Evolutionary conservation across 2,888 invertebrate species (phyloP), one percentile per base, ranked within the genome.

Genomic region (Napeogenes inachia): DNA sequence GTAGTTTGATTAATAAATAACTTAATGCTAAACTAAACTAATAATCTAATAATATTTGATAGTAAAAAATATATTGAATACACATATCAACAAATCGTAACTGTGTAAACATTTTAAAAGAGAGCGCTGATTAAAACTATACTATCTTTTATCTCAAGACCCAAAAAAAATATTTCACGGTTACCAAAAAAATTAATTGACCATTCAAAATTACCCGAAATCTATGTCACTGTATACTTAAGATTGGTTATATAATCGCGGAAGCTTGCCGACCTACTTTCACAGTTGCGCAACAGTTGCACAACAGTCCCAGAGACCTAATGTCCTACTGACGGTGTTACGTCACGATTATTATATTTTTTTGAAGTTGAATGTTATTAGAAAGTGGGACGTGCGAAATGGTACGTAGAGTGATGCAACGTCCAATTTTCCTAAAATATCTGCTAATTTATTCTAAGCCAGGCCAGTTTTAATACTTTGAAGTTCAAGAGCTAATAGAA

Each of bases 251-350:
- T 86, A 78, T 84, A 86, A 75, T 70, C 74, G 73, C 88, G 89
- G 89, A 89, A 89, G 85, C 82, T 73, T 68, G 72, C 66, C 82
- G 89, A 76, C 87, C 86, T 82, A 87, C 89, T 89, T 89, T 89
- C 89, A 82, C 82, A 74, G 71, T 86, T 87, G 82, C 80, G 79
- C 75, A 88, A 88, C 74, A 66, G 70, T 89, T 89, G 77, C 81
- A 79, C 78, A 89, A 89, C 72, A 76, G 82, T 71, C 78, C 86
- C 78, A 79, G 70, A 86, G 87, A 89, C 89, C 89, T 76, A 86
- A 87, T 89, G 87, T 85, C 85, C 88, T 82, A 89, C 80, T 86
- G 80, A 80, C 50, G 50, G 32, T 55, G 73, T 89, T 87, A 81
- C 83, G 77, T 87, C 81, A 88, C 73, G 68, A 73, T 75, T 73